Evolutionary conservation across 1,140 invertebrate genomes (phyloP), one percentile per base, ranked within the genome.

Genomic region (Diplogasteroides magnus): DNA sequence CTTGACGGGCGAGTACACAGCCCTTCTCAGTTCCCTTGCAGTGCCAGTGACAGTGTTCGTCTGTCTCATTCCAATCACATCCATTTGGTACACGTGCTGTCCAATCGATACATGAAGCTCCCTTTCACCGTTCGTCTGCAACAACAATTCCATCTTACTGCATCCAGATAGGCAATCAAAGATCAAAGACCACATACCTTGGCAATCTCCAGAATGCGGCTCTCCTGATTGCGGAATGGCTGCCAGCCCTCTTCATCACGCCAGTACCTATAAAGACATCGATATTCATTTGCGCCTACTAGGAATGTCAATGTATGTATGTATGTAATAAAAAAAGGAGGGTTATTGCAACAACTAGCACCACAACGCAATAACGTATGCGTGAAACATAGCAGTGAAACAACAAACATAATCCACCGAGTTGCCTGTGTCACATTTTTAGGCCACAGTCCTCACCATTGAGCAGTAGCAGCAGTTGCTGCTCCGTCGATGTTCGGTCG

Each of bases 201-300:
- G 6, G 19, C 37, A 48, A 48, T 48, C 61, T 72, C 70, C 55
- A 72, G 57, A 6, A 61, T 26, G 11, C 55, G 14, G 31, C 32
- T 72, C 29, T 72, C 70, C 13, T 61, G 29, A 13, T 69, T 23
- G 14, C 59, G 60, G 48, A 61, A 72, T 1, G 70, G 55, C 29
- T 71, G 29, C 70, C 70, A 72, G 15, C 48, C 29, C 2, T 72
- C 68, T 28, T 73, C 69, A 61, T 74, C 69, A 25, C 61, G 68
- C 71, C 71, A 73, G 25, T 61, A 71, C 69, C 71, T 71, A n/a
- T n/a, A 28, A 31, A 29, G 23, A 23, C 57, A 19, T 59, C 57
- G 11, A 3, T 48, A 11, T 48, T 19, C 37, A 48, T 11, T 48
- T 11, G 6, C 37, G 37, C 19, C 19, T 48, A 48, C 37, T 19